phyloP scores from a whole-genome alignment of 2,797 vertebrate species.

The Anguilla pacifica region DNA sequence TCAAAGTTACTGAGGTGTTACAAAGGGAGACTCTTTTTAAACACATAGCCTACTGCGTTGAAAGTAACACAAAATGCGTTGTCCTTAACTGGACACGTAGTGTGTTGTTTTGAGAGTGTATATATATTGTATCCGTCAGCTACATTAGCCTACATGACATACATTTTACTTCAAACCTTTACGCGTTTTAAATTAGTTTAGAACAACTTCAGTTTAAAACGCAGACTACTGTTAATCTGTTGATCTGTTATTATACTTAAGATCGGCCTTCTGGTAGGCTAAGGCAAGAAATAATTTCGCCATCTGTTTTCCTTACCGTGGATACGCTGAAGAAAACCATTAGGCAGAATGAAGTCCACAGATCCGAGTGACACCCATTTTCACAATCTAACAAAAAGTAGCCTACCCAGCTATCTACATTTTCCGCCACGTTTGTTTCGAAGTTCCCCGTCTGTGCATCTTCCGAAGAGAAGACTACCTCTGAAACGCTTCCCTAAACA shows the following conservation, averaged over 20 bases:
- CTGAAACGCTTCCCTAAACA: neutral
- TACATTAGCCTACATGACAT: neutral
- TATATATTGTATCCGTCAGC: neutral
- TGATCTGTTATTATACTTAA: neutral
- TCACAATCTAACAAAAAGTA: neutral
- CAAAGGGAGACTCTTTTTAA: too few relatives aligned
- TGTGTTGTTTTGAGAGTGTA: too few relatives aligned
- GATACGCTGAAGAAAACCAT: neutral
- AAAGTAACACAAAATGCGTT: too few relatives aligned
- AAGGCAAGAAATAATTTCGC: neutral
- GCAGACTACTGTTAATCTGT: neutral
- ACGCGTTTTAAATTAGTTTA: neutral
- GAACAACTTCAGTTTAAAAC: neutral
- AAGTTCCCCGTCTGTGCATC: neutral
- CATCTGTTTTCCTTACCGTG: constrained; percentile 2
- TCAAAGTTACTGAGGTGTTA: too few relatives aligned
- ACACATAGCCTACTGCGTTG: too few relatives aligned
- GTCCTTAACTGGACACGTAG: too few relatives aligned
- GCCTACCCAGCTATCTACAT: neutral
- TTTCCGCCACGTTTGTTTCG: neutral
- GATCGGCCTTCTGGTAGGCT: neutral
- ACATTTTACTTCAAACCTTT: neutral
- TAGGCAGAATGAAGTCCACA: neutral
- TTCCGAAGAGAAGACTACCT: neutral
- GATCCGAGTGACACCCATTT: neutral